Conservation (phyloP, 2,888 invertebrate species). For the Diploptera punctata region DNA sequence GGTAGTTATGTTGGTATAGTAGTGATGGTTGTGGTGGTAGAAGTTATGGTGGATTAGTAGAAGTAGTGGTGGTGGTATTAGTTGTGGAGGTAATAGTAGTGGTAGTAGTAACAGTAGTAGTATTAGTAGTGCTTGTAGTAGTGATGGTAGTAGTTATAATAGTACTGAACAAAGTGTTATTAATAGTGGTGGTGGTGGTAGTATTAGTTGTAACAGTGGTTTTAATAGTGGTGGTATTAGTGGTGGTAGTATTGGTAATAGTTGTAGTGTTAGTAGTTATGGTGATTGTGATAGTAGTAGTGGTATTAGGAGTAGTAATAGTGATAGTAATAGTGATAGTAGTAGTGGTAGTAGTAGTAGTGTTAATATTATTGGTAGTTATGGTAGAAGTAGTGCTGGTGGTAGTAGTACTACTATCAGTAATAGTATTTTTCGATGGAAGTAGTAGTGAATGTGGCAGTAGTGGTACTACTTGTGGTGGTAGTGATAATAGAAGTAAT, state of each 20-base stretch:
- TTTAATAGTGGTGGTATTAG: background rate
- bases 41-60: no score
- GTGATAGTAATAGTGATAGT: background rate
- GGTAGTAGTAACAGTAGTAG: background rate
- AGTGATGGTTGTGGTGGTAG: background rate
- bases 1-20: no score
- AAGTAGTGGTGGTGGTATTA: no score
- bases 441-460: background rate
- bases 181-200: background rate
- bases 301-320: background rate
- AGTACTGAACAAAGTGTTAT: background rate
- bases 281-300: background rate
- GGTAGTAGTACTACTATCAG: background rate
- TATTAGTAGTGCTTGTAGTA: background rate
- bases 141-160: background rate
- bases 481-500: no score
- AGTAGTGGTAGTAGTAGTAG: background rate
- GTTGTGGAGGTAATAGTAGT: background rate
- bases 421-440: background rate
- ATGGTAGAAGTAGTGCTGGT: background rate
- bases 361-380: no score
- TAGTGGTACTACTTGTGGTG: background rate
- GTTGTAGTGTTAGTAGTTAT: background rate
- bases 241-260: background rate
- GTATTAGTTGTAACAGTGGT: background rate